phyloP scores from a whole-genome alignment of 2,888 invertebrate species.

The Mythimna ferrago region DNA sequence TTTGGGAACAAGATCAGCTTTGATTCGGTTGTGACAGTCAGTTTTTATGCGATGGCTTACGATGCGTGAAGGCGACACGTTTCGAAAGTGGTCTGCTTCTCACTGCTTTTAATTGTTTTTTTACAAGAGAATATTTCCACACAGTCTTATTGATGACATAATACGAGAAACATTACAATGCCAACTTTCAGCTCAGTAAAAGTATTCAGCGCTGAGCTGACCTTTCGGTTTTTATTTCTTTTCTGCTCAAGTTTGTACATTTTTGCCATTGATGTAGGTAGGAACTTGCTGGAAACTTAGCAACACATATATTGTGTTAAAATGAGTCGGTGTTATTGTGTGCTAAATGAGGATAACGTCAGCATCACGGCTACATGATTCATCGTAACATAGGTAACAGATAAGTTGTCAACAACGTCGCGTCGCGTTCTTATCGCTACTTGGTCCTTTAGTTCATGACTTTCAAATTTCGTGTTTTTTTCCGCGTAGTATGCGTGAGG shows the following conservation, averaged over 20 bases:
- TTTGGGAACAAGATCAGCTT: constrained; percentile 30
- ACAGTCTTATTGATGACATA: constrained; percentile 8
- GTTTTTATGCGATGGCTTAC: constrained; percentile 46
- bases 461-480: constrained; percentile 13
- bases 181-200: constrained; percentile 11
- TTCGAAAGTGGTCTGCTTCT: constrained; percentile 49
- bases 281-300: constrained; percentile 20
- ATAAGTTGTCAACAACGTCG: constrained; percentile 33
- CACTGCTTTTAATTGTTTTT: constrained; percentile 23
- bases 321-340: constrained; percentile 32
- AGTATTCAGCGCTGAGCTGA: constrained; percentile 13
- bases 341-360: constrained; percentile 51
- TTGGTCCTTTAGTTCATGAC: constrained; percentile 10
- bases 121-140: constrained; percentile 14
- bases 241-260: constrained; percentile 8
- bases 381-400: constrained; percentile 44
- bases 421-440: constrained; percentile 10
- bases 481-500: background rate
- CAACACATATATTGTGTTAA: constrained; percentile 19
- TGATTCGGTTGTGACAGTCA: constrained; percentile 21
- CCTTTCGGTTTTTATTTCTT: constrained; percentile 8
- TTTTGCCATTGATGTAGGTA: constrained; percentile 2
- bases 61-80: constrained; percentile 57
- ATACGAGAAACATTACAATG: constrained; percentile 2
- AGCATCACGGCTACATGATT: constrained; percentile 44